Base-by-base conservation (phyloP, 2,113 vertebrate species). In the Ciconia stormi region DNA sequence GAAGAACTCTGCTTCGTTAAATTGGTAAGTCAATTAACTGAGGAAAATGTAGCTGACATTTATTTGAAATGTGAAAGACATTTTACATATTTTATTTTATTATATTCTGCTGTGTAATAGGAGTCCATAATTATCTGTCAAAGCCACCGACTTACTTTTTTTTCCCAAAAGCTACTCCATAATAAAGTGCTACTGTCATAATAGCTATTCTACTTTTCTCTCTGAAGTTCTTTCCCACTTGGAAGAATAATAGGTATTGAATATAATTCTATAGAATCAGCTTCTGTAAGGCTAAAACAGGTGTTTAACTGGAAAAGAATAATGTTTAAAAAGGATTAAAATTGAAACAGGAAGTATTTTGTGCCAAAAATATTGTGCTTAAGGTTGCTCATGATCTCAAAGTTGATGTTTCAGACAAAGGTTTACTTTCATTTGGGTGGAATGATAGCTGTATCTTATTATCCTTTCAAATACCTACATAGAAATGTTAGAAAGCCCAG, bases 391-490 rank as follows among this genome's bases (percentile, higher is more conserved):
- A 14, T 16, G 46, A 79, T 90, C 73, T 78, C 26, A 12, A 89
- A 95, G 49, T 71, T 94, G 86, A 82, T 73, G 85, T 87, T 96
- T 93, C 78, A 95, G 97, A 98, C 98, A 98, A 98, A 97, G 92
- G 93, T 96, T 94, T 93, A 95, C 94, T 94, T 98, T 98, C 94
- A 96, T 95, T 95, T 89, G 92, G 61, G 69, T 58, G 69, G 55
- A 53, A 94, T 72, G 73, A 88, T 94, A 97, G 95, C 96, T 98
- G 93, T 98, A 96, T 97, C 92, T 97, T 89, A 92, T 96, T 91
- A 98, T 97, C 95, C 95, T 97, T 96, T 97, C 95, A 97, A 98
- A 98, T 90, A 93, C 95, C 93, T 38, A 92, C 96, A 96, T 22
- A 96, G 97, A 98, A 97, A 97, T 73, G 61, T 86, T 93, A 87